Evolutionary conservation across 2,113 vertebrate genomes (phyloP).

Genomic region (Irena cyanogastra): DNA sequence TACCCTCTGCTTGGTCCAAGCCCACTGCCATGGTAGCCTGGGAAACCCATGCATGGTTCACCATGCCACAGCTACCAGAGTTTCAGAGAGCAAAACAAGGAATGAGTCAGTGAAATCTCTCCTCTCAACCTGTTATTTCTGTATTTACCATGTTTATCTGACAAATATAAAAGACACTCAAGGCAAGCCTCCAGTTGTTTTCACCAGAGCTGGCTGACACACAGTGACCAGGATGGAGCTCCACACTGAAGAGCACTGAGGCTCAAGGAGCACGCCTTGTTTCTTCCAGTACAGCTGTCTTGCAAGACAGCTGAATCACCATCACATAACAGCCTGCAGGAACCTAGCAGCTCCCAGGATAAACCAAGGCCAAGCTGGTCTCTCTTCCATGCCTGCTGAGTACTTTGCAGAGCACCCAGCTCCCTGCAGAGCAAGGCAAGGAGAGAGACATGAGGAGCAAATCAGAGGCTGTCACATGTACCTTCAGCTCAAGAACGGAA

Average conservation of each 20-base stretch:
- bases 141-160: not conserved
- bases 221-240: not conserved
- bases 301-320: not conserved
- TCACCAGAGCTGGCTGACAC: not conserved
- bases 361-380: not conserved
- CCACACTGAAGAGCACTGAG: not conserved
- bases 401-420: not conserved
- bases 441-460: not conserved
- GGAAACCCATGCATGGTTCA: not conserved
- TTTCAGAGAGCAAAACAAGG: not conserved
- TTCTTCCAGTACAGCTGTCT: not conserved
- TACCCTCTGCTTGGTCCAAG: not conserved
- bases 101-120: not conserved
- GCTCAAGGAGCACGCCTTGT: not conserved
- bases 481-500: not conserved
- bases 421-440: not conserved
- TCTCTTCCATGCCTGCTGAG: not conserved
- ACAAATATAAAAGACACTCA: not conserved
- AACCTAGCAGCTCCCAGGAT: not conserved
- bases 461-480: not conserved
- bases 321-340: not conserved
- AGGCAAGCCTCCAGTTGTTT: not conserved
- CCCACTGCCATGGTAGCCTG: not conserved
- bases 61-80: not conserved
- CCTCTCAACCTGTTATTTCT: not conserved